Conservation (phyloP, 2,888 invertebrate species). For the Andrena camellia region DNA sequence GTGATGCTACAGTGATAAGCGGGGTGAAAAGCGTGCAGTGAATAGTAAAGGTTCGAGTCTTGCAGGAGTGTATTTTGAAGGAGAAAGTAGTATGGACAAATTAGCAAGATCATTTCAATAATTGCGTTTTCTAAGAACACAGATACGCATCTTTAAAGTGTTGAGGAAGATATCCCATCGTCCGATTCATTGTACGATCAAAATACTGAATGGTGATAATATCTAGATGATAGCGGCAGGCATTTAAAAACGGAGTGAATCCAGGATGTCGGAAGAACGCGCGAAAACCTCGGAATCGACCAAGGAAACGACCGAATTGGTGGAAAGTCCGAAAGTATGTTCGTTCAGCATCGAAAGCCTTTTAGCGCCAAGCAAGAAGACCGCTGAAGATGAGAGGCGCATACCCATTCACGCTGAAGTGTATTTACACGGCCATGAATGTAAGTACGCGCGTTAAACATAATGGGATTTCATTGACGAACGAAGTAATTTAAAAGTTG, state of each 20-base stretch:
- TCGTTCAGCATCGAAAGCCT: slow-evolving; percentile 83
- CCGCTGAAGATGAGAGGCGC: slow-evolving; percentile 51
- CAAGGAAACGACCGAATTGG: slow-evolving; percentile 58
- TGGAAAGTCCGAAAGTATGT: slow-evolving; percentile 69
- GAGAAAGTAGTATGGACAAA: neutral
- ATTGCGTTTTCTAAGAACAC: slow-evolving; percentile 1
- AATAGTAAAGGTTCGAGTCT: slow-evolving; percentile 1
- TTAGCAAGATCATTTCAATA: neutral
- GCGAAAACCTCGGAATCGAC: slow-evolving; percentile 45
- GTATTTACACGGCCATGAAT: slow-evolving; percentile 60
- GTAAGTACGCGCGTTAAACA: slow-evolving; percentile 59
- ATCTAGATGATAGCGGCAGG: slow-evolving; percentile 16
- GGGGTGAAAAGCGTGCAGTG: slow-evolving; percentile 31
- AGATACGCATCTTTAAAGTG: neutral
- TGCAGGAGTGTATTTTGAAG: neutral
- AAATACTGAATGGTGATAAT: slow-evolving; percentile 12
- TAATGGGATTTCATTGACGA: neutral
- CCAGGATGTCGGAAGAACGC: slow-evolving; percentile 73
- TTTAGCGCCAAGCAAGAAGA: slow-evolving; percentile 76
- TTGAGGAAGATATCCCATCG: neutral
- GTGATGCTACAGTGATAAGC: slow-evolving; percentile 34
- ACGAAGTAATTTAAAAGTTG: neutral
- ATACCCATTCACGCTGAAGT: slow-evolving; percentile 47
- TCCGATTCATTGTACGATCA: neutral
- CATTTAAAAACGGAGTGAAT: slow-evolving; percentile 9